Conservation (phyloP, 2,113 vertebrate genomes). For the Menidia beryllina region DNA sequence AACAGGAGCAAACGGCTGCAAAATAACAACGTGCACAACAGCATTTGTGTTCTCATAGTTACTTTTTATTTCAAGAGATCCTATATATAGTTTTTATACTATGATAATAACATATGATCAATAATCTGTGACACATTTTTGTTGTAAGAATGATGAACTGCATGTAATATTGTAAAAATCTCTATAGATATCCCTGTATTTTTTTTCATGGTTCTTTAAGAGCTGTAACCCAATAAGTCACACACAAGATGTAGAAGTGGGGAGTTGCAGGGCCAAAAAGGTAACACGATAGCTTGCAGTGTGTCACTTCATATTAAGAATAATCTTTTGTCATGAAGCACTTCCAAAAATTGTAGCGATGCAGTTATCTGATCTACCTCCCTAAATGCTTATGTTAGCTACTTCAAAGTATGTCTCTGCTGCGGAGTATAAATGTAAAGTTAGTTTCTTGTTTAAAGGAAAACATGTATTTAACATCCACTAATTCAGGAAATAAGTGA, state of each 20-base stretch:
- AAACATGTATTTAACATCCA: not conserved
- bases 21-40: not conserved
- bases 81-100: conserved; percentile 1
- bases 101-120: conserved; percentile 1
- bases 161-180: not conserved
- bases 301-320: too few species aligned
- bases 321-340: too few species aligned
- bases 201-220: not conserved
- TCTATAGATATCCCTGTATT: too few species aligned
- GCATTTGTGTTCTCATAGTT: not conserved
- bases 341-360: too few species aligned
- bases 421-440: not conserved
- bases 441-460: conserved; percentile 8
- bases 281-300: too few species aligned
- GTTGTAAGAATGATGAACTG: not conserved
- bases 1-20: not conserved
- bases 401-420: conserved; percentile 1
- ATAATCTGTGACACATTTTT: conserved; percentile 3
- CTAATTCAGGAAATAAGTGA: not conserved
- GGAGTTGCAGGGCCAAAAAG: not conserved
- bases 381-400: not conserved
- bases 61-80: not conserved
- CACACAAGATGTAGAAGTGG: not conserved
- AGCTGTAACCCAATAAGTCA: not conserved
- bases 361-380: not conserved